phyloP scores from a whole-genome alignment of 2,113 vertebrate species.

The Motacilla alba region DNA sequence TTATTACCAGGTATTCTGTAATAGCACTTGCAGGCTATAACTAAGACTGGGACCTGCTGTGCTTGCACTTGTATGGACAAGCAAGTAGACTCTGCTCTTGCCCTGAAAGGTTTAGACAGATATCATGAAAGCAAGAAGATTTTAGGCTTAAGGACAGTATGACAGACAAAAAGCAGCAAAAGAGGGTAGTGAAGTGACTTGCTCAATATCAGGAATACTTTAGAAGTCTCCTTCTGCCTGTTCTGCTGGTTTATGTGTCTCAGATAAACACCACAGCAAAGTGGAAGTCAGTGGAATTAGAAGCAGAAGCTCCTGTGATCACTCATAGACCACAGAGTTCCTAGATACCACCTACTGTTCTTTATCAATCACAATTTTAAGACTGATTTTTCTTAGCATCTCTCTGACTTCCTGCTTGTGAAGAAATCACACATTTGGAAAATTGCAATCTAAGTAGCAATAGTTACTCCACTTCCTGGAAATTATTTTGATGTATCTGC shows the following conservation, averaged over 20 bases:
- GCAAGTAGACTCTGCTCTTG: not conserved
- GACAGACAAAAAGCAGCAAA: not conserved
- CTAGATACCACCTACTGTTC: not conserved
- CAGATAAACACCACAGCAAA: not conserved
- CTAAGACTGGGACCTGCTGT: not conserved
- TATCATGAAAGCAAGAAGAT: not conserved
- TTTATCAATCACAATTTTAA: not conserved
- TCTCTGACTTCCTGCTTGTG: not conserved
- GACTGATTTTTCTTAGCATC: not conserved
- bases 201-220: not conserved
- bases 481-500: not conserved
- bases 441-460: not conserved
- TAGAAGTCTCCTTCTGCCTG: not conserved
- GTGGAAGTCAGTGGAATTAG: not conserved
- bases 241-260: not conserved
- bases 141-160: not conserved
- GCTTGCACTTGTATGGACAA: conserved; percentile 29
- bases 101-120: not conserved
- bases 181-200: not conserved
- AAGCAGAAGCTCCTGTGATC: not conserved
- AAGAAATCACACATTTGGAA: not conserved
- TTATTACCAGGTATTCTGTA: conserved; percentile 35
- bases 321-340: not conserved
- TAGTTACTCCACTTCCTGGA: not conserved
- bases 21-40: conserved; percentile 28